Evolutionary conservation across 2,113 vertebrate species (phyloP).

Genomic region (Picathartes gymnocephalus): DNA sequence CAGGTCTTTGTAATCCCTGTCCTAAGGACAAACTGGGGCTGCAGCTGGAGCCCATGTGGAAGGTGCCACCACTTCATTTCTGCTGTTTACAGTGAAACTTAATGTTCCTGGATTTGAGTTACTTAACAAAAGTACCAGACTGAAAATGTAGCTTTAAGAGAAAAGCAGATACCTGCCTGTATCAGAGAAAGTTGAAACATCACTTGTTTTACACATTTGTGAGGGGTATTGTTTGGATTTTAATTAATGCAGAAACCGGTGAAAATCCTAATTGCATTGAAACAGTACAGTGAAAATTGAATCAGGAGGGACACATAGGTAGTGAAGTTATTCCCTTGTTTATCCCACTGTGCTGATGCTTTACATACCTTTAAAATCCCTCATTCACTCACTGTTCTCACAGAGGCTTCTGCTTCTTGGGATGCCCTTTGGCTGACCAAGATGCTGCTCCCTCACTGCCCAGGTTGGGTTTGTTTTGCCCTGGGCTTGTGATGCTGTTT

Average conservation of each 20-base stretch:
- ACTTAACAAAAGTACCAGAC: neutral
- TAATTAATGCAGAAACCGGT: neutral
- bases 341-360: neutral
- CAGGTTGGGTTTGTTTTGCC: neutral
- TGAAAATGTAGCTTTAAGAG: neutral
- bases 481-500: neutral
- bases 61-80: neutral
- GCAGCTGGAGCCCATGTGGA: neutral
- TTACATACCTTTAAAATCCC: neutral
- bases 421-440: neutral
- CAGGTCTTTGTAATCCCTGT: neutral
- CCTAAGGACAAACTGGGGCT: neutral
- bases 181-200: neutral
- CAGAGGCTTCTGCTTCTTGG: neutral
- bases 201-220: neutral
- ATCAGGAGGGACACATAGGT: neutral
- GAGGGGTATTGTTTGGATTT: neutral
- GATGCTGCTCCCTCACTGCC: neutral
- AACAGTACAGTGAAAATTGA: neutral
- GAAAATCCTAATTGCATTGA: neutral
- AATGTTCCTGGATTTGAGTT: neutral
- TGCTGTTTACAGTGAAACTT: neutral
- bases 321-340: neutral
- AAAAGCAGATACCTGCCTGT: neutral
- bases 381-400: neutral